Conservation (phyloP, 2,888 invertebrate genomes). For the Hololepta plana region DNA sequence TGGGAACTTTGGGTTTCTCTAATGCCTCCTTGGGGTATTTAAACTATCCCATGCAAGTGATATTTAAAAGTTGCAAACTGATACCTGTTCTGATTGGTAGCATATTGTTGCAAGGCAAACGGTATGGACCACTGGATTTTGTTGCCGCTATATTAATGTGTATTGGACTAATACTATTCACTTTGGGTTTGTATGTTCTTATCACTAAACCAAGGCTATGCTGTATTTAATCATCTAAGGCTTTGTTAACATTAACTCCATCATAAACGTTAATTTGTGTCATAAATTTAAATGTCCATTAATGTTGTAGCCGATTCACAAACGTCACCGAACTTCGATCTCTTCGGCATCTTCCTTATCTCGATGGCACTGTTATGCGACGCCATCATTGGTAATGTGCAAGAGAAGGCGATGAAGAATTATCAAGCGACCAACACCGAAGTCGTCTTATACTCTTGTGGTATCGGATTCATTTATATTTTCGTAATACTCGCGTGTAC, state of each 20-base stretch:
- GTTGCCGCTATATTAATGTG: slow-evolving; percentile 75
- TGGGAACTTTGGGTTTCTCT: slow-evolving; percentile 92
- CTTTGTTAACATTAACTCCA: too few species aligned
- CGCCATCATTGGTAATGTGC: slow-evolving; percentile 91
- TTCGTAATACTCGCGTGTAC: slow-evolving; percentile 42
- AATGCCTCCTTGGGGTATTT: slow-evolving; percentile 87
- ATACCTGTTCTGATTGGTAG: slow-evolving; percentile 92
- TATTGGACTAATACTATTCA: slow-evolving; percentile 77
- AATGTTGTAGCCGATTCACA: slow-evolving; percentile 47
- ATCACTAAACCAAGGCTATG: too few species aligned
- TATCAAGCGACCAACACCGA: slow-evolving; percentile 67
- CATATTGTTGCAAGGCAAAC: slow-evolving; percentile 79
- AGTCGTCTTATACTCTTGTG: slow-evolving; percentile 84
- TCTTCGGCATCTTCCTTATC: slow-evolving; percentile 54
- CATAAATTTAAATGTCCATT: slow-evolving; percentile 1
- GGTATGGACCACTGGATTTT: slow-evolving; percentile 69
- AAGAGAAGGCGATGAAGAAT: slow-evolving; percentile 86
- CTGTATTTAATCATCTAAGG: too few species aligned
- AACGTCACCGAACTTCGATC: slow-evolving; percentile 55
- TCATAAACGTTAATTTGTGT: slow-evolving; percentile 1
- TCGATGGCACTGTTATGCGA: slow-evolving; percentile 80
- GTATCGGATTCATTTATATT: slow-evolving; percentile 71
- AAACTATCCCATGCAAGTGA: slow-evolving; percentile 93
- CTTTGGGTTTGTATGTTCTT: slow-evolving; percentile 65
- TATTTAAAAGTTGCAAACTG: slow-evolving; percentile 94